phyloP scores from a whole-genome alignment of 2,113 vertebrate species.

The Uria aalge region DNA sequence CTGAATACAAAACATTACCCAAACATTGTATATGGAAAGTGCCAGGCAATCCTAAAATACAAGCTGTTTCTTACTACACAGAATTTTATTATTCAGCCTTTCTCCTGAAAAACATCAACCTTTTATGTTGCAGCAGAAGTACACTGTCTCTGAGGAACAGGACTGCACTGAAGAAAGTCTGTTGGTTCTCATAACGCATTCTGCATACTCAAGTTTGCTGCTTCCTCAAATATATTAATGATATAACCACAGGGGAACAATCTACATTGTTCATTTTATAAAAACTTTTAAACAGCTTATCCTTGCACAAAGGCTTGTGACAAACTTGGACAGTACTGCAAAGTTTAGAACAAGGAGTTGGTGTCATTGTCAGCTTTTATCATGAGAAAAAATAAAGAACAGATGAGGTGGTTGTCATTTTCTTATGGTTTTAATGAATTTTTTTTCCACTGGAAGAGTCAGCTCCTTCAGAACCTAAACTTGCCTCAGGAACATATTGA shows the following conservation, averaged over 20 bases:
- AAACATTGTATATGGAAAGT: neutral
- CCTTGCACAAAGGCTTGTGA: neutral
- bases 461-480: neutral
- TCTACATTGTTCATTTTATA: neutral
- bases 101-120: neutral
- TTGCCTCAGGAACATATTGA: slow-evolving; percentile 6
- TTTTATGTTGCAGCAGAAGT: neutral
- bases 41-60: neutral
- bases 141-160: neutral
- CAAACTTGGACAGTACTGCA: neutral
- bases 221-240: neutral
- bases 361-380: neutral
- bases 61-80: neutral
- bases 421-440: neutral
- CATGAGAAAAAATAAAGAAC: neutral
- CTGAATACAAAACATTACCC: neutral
- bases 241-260: neutral
- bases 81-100: neutral
- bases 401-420: neutral
- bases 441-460: neutral
- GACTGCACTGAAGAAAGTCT: neutral
- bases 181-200: neutral
- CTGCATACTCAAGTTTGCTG: neutral
- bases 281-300: neutral
- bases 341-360: neutral